These are phyloP conservation scores for Synergus umbraculus DNA, from an alignment of 2,888 invertebrate species.

Conservation along the genomic window DNA sequence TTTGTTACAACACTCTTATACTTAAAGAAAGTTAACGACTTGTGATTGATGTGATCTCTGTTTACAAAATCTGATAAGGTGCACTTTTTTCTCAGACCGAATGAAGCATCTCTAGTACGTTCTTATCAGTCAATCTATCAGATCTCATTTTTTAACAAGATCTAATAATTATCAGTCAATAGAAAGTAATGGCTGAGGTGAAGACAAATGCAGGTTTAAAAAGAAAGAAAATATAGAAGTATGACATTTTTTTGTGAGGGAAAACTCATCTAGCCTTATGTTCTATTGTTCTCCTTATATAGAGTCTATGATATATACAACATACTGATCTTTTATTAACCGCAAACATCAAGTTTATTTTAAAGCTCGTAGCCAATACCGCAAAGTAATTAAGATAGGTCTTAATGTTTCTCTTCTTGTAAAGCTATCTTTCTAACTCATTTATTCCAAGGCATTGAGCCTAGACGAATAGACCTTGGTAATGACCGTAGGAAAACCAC, in stretches of 20 bases:
- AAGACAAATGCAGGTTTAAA: background rate
- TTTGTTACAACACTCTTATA: background rate
- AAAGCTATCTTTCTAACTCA: conserved; percentile 2
- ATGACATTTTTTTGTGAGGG: background rate
- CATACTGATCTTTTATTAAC: conserved; percentile 10
- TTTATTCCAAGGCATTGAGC: background rate
- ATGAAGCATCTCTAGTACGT: background rate
- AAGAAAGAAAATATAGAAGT: background rate
- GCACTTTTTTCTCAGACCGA: background rate
- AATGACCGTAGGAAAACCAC: conserved; percentile 23
- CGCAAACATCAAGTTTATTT: conserved; percentile 14
- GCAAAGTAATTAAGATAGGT: background rate
- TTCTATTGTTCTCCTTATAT: conserved; percentile 5
- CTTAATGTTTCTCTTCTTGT: background rate
- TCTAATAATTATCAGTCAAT: background rate
- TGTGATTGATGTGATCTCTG: background rate
- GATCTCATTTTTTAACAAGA: background rate
- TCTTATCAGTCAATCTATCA: background rate
- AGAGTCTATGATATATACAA: background rate
- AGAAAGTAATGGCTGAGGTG: background rate
- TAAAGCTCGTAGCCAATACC: conserved; percentile 4
- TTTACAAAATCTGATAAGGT: background rate
- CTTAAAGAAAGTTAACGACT: background rate
- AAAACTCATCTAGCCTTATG: background rate
- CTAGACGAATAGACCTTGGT: conserved; percentile 14